Evolutionary conservation across 2,888 invertebrate genomes (phyloP).

Genomic region (Strigamia transsilvanica): DNA sequence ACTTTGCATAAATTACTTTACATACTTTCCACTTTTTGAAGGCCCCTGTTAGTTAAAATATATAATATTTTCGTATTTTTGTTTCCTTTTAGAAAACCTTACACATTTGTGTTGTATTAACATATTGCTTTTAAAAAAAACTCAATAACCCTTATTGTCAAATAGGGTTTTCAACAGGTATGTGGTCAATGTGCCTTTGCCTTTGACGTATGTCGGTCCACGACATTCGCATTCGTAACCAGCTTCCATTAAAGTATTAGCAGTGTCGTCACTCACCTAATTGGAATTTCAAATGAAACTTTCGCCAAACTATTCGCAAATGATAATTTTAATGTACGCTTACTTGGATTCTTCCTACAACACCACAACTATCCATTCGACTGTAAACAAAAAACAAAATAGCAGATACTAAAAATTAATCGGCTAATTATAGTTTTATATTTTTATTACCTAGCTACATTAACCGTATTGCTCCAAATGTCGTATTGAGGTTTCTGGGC

Average conservation of each 20-base stretch:
- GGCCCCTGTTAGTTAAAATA: conserved; percentile 24
- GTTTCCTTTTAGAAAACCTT: neutral
- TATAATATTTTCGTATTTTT: neutral
- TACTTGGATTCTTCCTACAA: conserved; percentile 85
- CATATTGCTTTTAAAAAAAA: neutral
- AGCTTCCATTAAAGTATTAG: conserved; percentile 81
- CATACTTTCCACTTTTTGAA: conserved; percentile 12
- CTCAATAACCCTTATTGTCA: conserved; percentile 64
- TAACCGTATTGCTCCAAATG: conserved; percentile 97
- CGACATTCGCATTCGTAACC: conserved; percentile 90
- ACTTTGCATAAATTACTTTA: conserved; percentile 35
- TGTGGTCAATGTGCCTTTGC: conserved; percentile 88
- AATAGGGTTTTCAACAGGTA: conserved; percentile 90
- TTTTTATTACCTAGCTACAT: conserved; percentile 66
- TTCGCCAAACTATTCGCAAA: neutral
- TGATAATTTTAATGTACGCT: neutral
- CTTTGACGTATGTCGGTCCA: conserved; percentile 93
- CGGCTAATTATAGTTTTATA: conserved; percentile 57
- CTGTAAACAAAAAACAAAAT: neutral
- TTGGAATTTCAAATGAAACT: neutral
- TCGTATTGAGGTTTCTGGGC: conserved; percentile 98
- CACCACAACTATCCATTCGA: conserved; percentile 94
- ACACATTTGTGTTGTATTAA: neutral
- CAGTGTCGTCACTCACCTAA: conserved; percentile 82
- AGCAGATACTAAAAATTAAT: neutral